Evolutionary conservation across 1,140 invertebrate genomes (phyloP).

Genomic region (Drosophila varians): DNA sequence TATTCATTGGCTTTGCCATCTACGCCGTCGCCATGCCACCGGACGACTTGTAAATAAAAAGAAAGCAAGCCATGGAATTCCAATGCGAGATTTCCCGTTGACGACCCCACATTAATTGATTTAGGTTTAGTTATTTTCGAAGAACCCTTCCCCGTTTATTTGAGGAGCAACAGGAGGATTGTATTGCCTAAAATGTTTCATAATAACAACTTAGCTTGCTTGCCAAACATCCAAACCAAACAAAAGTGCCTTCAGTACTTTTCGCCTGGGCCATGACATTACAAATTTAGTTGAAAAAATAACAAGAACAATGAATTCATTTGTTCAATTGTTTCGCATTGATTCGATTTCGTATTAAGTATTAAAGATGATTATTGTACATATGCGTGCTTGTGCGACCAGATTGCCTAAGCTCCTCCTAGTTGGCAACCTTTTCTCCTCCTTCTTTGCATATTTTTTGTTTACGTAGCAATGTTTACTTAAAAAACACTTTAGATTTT

Average conservation of each 20-base stretch:
- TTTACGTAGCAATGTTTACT: conserved; percentile 74
- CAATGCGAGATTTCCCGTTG: conserved; percentile 40
- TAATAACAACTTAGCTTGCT: conserved; percentile 22
- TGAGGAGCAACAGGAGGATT: conserved; percentile 53
- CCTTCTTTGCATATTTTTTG: conserved; percentile 57
- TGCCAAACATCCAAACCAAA: conserved; percentile 17
- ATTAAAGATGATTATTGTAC: conserved; percentile 66
- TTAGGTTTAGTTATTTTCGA: conserved; percentile 43
- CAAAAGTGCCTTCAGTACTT: conserved; percentile 67
- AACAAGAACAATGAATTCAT: neutral
- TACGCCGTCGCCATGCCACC: conserved; percentile 76
- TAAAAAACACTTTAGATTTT: conserved; percentile 62
- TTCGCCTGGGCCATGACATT: conserved; percentile 71
- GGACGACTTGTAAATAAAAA: conserved; percentile 68
- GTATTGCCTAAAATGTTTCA: conserved; percentile 10
- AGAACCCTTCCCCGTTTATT: conserved; percentile 2
- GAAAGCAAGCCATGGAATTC: conserved; percentile 14
- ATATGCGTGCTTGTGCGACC: conserved; percentile 49
- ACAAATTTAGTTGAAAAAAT: conserved; percentile 48
- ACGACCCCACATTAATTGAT: conserved; percentile 52
- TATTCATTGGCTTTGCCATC: conserved; percentile 82
- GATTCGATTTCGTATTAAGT: conserved; percentile 51
- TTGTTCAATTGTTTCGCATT: conserved; percentile 32
- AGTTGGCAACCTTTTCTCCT: conserved; percentile 13
- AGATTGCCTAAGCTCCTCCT: conserved; percentile 58